A percentile compares a stretch with the other conserved stretches of the same genome.
phyloP scores from a whole-genome alignment of 2,797 vertebrate genomes.

The Ataeniobius toweri region DNA sequence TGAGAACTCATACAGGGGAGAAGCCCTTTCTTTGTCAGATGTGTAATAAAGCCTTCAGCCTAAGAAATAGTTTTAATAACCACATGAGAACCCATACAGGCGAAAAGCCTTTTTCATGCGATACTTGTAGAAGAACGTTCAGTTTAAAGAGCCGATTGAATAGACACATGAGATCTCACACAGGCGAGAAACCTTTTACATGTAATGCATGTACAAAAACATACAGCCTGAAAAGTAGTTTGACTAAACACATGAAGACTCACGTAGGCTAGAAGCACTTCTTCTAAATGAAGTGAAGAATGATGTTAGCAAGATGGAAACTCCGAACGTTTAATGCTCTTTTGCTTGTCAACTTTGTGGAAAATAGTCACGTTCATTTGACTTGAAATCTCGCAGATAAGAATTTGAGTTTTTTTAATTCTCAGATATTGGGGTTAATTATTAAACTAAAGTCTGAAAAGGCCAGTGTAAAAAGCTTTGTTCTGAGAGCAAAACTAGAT shows the following conservation, averaged over 20 bases:
- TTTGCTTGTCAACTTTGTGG: not conserved
- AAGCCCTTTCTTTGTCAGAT: conserved; percentile 4
- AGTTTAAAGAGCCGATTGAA: conserved; percentile 4
- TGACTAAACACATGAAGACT: conserved; percentile 9
- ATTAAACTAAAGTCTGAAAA: not conserved
- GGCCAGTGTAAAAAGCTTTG: not conserved
- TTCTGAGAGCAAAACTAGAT: not conserved
- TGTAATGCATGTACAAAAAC: conserved; percentile 1
- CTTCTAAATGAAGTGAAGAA: not conserved
- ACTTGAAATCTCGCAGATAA: not conserved
- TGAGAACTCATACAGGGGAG: conserved; percentile 2
- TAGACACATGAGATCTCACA: conserved; percentile 8
- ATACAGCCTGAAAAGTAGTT: conserved; percentile 5
- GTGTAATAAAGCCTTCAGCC: conserved; percentile 7
- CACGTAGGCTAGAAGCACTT: not conserved
- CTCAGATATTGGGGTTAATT: not conserved
- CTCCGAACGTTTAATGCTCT: not conserved
- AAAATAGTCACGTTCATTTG: not conserved
- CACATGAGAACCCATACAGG: conserved; percentile 1
- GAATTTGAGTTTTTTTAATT: not conserved
- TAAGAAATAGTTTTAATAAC: conserved; percentile 1
- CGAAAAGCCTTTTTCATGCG: not conserved
- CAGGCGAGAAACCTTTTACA: not conserved
- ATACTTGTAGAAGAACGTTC: not conserved
- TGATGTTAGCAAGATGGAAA: not conserved